These are phyloP conservation scores for Cloeon dipterum DNA, from an alignment of 2,888 invertebrate species.

Conservation along the genomic window DNA sequence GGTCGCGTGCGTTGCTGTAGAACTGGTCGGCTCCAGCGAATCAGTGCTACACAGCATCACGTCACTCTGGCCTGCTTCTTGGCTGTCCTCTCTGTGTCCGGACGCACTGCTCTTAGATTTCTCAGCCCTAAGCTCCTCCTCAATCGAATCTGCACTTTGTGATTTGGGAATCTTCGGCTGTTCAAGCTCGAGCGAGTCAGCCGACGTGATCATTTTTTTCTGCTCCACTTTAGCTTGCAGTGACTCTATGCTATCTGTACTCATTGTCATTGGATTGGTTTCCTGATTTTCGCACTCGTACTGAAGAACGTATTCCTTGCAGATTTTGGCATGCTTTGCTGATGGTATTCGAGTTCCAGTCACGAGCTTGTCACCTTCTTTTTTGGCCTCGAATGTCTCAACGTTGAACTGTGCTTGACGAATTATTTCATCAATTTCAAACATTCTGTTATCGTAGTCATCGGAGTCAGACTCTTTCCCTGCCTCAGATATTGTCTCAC, in stretches of 20 bases:
- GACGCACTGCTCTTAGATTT: constrained; percentile 19
- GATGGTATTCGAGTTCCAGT: background rate
- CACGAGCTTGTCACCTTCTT: constrained; percentile 4
- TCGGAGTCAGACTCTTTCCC: constrained; percentile 27
- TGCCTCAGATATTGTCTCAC: constrained; percentile 28
- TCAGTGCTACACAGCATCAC: constrained; percentile 40
- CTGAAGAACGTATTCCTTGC: no score
- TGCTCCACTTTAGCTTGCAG: constrained; percentile 6
- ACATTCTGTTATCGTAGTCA: constrained; percentile 39
- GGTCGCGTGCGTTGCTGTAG: constrained; percentile 59
- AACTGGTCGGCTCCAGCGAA: constrained; percentile 53
- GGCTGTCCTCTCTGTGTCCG: constrained; percentile 18
- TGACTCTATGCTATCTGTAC: constrained; percentile 24
- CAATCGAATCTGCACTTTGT: constrained; percentile 21
- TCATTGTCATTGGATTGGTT: constrained; percentile 15
- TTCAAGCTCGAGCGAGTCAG: constrained; percentile 3
- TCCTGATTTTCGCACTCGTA: no score
- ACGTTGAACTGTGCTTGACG: constrained; percentile 40
- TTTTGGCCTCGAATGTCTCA: constrained; percentile 30
- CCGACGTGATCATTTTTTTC: background rate
- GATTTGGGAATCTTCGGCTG: no score
- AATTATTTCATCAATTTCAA: constrained; percentile 44
- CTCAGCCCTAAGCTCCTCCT: constrained; percentile 16
- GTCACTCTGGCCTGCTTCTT: constrained; percentile 8
- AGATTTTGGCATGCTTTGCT: no score